Evolutionary conservation across 2,888 invertebrate genomes (phyloP).

Genomic region (Prosopocoilus inquinatus): DNA sequence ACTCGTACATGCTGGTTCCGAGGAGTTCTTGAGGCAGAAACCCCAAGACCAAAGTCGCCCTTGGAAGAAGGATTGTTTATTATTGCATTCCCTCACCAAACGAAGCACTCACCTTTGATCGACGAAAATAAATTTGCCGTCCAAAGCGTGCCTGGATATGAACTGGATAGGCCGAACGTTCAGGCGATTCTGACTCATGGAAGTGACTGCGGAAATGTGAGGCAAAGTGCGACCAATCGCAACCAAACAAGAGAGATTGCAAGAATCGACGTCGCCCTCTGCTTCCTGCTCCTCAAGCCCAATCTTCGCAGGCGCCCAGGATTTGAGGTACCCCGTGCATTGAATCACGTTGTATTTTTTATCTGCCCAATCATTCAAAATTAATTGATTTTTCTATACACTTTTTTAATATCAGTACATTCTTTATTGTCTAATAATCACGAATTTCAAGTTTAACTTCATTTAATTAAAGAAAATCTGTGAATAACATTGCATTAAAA

Average conservation of each 20-base stretch:
- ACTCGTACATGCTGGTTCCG: constrained; percentile 91
- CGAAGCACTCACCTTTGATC: constrained; percentile 73
- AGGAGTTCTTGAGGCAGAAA: constrained; percentile 91
- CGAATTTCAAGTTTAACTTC: too few relatives aligned
- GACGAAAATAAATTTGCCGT: constrained; percentile 90
- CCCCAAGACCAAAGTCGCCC: constrained; percentile 84
- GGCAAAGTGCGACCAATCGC: constrained; percentile 79
- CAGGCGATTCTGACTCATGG: constrained; percentile 44
- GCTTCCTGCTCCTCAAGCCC: constrained; percentile 66
- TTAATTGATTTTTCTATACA: too few relatives aligned
- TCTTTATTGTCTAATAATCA: too few relatives aligned
- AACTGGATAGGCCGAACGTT: constrained; percentile 69
- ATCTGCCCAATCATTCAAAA: constrained; percentile 52
- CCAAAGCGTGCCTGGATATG: constrained; percentile 80
- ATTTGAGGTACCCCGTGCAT: constrained; percentile 90
- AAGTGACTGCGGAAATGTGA: constrained; percentile 53
- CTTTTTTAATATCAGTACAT: too few relatives aligned
- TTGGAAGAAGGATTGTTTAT: constrained; percentile 44
- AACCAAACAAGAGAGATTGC: constrained; percentile 82
- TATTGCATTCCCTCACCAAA: neutral
- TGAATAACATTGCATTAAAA: too few relatives aligned
- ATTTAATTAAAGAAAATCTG: too few relatives aligned
- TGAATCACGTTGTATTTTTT: constrained; percentile 87
- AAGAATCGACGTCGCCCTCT: constrained; percentile 59
- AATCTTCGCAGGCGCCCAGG: constrained; percentile 82